Evolutionary conservation across 2,888 invertebrate genomes (phyloP), one percentile per base, ranked within the genome.

Genomic region (Drosophila hamatofila): DNA sequence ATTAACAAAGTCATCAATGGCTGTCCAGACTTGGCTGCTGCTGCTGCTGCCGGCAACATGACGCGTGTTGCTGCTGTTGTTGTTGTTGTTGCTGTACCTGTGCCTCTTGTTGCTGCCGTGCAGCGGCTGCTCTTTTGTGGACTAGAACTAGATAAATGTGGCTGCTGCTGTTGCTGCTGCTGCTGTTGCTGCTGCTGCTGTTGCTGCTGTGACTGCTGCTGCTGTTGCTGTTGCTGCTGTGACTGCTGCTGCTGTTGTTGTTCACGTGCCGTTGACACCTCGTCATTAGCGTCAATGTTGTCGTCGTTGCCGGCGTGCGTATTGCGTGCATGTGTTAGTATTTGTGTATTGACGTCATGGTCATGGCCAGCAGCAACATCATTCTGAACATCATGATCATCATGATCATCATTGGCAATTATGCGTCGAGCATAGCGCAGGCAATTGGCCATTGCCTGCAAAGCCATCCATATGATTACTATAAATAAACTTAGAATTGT

Each of bases 1-100:
- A 92, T 91, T 88, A 92, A 90, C 83, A 92, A 80, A 81, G 90
- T 87, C 88, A 91, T 83, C 77, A 91, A 88, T 78, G 89, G 81
- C 84, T 78, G 71, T 80, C 77, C 78, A 80, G 73, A 72, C 81
- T 75, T 73, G 75, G 62, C 64, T 54, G 68, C 63, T 35, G 35
- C 0, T 14, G 62, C 63, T 54, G 68, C 64, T 59, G 61, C 56
- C 60, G 80, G 62, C 80, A 75, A 63, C 62, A 79, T 70, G 64
- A 44, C 30, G 58, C 72, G 60, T 72, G 67, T 54, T 64, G 71
- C 55, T 61, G 52, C 12, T 65, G 72, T 27, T 37, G 37, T 7
- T 35, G 51, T 49, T 64, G 51, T 49, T 64, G 71, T 48, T 58
- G 49, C n/a, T 65, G 72, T 33, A 60, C 68, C 33, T 64, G 61